These are phyloP conservation scores for Periophthalmus modestus DNA, from an alignment of 2,113 vertebrate species.

Conservation along the genomic window DNA sequence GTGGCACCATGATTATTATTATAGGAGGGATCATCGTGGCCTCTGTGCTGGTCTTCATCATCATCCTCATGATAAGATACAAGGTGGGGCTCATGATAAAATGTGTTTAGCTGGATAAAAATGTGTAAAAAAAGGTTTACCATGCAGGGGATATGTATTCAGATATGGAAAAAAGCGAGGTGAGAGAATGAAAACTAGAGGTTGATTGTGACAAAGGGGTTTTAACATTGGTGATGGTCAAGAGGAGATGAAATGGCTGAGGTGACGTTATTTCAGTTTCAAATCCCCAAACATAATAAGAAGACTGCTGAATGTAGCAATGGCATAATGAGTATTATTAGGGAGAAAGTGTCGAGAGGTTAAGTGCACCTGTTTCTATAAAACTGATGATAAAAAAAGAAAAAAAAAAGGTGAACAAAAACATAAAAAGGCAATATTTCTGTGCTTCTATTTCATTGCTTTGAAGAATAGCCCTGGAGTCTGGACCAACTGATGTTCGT, in stretches of 20 bases:
- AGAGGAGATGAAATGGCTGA: not conserved
- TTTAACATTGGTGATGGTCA: not conserved
- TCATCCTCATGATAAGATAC: constrained; percentile 99
- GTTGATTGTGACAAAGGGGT: not conserved
- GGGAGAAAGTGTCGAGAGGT: no score
- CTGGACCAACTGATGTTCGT: not conserved
- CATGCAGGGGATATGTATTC: not conserved
- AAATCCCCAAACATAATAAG: no score
- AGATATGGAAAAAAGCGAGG: not conserved
- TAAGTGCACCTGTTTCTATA: no score
- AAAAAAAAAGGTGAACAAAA: not conserved
- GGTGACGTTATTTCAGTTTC: not conserved
- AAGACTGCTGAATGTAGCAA: no score
- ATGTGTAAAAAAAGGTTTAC: not conserved
- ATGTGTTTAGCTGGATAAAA: not conserved
- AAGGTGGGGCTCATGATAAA: constrained; percentile 79
- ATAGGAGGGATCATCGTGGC: constrained; percentile 98
- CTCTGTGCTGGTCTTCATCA: constrained; percentile 97
- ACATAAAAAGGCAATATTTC: no score
- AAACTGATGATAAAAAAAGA: no score
- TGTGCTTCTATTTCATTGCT: not conserved
- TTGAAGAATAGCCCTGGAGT: not conserved
- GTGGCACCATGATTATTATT: constrained; percentile 99
- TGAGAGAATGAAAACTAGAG: not conserved
- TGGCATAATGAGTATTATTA: no score